These are phyloP conservation scores for Andrena marginata DNA, from an alignment of 2,888 invertebrate species.

Conservation along the genomic window DNA sequence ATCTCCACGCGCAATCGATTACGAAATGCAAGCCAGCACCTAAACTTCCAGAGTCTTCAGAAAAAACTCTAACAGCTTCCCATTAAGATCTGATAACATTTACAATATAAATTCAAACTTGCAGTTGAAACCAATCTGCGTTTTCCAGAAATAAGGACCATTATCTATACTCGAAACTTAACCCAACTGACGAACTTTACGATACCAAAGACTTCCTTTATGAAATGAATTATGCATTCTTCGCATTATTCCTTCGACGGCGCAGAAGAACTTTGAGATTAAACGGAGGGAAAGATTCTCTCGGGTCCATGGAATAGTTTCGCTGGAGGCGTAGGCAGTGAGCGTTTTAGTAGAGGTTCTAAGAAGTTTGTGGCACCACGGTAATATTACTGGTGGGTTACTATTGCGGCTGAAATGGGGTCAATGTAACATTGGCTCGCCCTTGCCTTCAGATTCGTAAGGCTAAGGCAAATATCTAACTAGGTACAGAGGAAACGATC, in stretches of 20 bases:
- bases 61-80: neutral
- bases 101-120: neutral
- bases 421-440: conserved; percentile 73
- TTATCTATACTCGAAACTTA: neutral
- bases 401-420: conserved; percentile 68
- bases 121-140: no score
- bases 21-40: neutral
- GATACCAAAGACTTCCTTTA: neutral
- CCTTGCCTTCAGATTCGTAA: conserved; percentile 68
- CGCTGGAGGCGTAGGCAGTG: conserved; percentile 10
- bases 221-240: conserved; percentile 42
- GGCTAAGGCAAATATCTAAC: conserved; percentile 37
- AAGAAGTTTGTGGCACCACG: conserved; percentile 51
- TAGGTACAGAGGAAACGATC: conserved; percentile 27
- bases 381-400: conserved; percentile 27
- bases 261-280: neutral
- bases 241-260: neutral
- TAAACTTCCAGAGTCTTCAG: neutral
- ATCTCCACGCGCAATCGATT: neutral
- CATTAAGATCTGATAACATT: neutral
- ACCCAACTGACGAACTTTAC: neutral
- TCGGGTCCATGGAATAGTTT: conserved; percentile 20
- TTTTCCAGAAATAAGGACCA: no score
- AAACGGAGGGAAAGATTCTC: neutral
- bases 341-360: conserved; percentile 48